Evolutionary conservation across 2,797 vertebrate genomes (phyloP).

Genomic region (Microcaecilia unicolor): DNA sequence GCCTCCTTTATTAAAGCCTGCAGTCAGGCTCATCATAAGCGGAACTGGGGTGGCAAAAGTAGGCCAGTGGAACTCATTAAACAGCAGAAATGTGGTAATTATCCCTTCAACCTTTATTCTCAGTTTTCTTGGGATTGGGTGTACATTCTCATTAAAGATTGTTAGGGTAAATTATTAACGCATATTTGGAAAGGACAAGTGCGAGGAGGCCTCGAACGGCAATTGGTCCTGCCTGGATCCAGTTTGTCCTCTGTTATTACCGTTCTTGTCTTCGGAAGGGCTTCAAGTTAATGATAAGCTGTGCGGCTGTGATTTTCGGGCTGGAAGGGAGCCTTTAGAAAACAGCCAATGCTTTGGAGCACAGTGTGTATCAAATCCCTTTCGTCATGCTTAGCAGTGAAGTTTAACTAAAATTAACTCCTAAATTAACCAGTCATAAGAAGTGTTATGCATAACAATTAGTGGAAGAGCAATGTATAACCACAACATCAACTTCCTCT

Average conservation of each 20-base stretch:
- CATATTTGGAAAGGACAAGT: not conserved
- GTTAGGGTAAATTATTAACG: fast-evolving
- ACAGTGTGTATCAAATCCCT: not conserved
- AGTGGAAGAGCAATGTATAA: too few relatives aligned
- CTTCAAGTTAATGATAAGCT: not conserved
- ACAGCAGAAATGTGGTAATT: too few relatives aligned
- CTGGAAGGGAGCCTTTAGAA: not conserved
- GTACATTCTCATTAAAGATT: too few relatives aligned
- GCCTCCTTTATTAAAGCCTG: too few relatives aligned
- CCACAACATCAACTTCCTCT: too few relatives aligned
- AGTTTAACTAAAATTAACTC: not conserved
- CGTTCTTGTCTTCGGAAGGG: fast-evolving
- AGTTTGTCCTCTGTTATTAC: fast-evolving
- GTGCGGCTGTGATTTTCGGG: fast-evolving
- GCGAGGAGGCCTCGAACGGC: not conserved
- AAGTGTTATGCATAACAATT: fast-evolving
- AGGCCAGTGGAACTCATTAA: too few relatives aligned
- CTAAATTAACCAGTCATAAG: not conserved
- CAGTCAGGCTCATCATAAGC: too few relatives aligned
- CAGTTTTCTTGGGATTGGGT: too few relatives aligned
- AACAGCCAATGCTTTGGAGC: not conserved
- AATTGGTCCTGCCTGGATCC: not conserved
- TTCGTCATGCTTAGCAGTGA: not conserved
- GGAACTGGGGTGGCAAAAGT: too few relatives aligned
- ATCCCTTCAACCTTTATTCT: not conserved